Evolutionary conservation across 2,113 vertebrate genomes (phyloP).

Genomic region (Phocoena phocoena): DNA sequence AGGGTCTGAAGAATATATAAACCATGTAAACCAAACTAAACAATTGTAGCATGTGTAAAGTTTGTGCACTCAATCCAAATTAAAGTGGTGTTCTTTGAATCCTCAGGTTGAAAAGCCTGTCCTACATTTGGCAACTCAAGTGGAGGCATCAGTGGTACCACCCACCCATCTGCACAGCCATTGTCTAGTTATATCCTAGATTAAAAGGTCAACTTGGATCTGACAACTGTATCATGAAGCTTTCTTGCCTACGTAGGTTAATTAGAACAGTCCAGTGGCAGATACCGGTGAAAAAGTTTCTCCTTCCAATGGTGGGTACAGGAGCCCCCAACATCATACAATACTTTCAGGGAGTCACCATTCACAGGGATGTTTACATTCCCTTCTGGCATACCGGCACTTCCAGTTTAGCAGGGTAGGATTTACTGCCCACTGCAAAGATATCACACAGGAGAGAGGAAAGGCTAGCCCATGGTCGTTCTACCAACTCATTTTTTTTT

Average conservation of each 20-base stretch:
- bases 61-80: neutral
- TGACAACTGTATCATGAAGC: neutral
- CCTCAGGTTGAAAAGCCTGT: neutral
- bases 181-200: neutral
- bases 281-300: neutral
- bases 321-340: neutral
- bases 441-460: neutral
- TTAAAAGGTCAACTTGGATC: constrained; percentile 22
- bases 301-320: neutral
- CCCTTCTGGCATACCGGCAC: neutral
- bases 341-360: neutral
- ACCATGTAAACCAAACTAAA: neutral
- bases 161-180: neutral
- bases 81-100: neutral
- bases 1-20: neutral
- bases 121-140: neutral
- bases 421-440: constrained; percentile 20
- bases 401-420: neutral
- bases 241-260: neutral
- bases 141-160: neutral
- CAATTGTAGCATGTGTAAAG: neutral
- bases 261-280: neutral
- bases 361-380: neutral
- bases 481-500: neutral
- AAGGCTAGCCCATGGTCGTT: neutral